A percentile compares a stretch with the other conserved stretches of the same genome.
Evolutionary conservation across 2,888 invertebrate species (phyloP).

Genomic region (Camponotus fellah): DNA sequence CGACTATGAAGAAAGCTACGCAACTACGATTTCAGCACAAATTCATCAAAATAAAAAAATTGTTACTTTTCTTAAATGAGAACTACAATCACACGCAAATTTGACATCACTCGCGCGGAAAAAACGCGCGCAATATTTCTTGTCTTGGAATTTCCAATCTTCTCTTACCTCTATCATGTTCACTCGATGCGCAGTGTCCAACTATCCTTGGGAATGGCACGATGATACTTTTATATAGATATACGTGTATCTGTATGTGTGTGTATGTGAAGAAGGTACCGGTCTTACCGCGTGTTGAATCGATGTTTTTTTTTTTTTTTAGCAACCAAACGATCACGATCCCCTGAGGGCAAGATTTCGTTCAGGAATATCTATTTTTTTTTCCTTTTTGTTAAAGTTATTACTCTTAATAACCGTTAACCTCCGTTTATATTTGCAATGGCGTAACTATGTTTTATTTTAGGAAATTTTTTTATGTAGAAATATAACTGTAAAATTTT

Average conservation of each 20-base stretch:
- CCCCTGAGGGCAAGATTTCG: slow-evolving; percentile 47
- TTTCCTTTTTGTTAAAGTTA: slow-evolving; percentile 35
- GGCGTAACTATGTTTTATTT: slow-evolving; percentile 20
- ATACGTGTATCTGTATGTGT: slow-evolving; percentile 30
- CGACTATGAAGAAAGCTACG: not conserved
- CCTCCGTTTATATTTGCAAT: slow-evolving; percentile 22
- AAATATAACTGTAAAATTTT: not conserved
- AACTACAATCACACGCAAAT: slow-evolving; percentile 8
- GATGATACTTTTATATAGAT: slow-evolving; percentile 79
- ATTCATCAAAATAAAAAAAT: not conserved
- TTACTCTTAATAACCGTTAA: slow-evolving; percentile 26
- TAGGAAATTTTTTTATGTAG: not conserved
- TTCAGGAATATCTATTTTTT: slow-evolving; percentile 15
- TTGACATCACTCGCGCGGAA: slow-evolving; percentile 13
- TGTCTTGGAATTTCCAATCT: not conserved
- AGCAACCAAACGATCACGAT: slow-evolving; percentile 52
- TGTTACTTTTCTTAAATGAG: not conserved
- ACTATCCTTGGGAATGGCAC: slow-evolving; percentile 75
- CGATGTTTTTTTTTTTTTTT: slow-evolving; percentile 79
- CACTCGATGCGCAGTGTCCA: slow-evolving; percentile 72
- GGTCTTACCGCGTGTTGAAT: slow-evolving; percentile 75
- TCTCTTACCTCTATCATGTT: slow-evolving; percentile 81
- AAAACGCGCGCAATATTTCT: slow-evolving; percentile 4
- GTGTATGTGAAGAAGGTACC: slow-evolving; percentile 60
- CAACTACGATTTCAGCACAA: not conserved